Conservation (phyloP, 2,888 invertebrate species). For the Synergus itoensis region DNA sequence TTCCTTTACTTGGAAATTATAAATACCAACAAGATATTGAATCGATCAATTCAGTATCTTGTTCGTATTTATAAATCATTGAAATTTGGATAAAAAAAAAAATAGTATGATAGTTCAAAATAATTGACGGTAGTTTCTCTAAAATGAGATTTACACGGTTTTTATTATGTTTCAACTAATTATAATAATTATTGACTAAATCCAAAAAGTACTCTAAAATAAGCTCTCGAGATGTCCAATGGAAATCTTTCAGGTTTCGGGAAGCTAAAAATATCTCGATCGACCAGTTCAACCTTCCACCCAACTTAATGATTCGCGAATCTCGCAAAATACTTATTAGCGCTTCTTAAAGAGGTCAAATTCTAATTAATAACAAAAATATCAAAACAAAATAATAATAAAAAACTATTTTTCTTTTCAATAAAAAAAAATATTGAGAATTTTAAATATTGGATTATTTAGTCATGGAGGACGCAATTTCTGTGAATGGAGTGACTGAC, state of each 20-base stretch:
- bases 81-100: background rate
- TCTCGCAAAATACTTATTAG: slow-evolving; percentile 15
- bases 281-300: slow-evolving; percentile 26
- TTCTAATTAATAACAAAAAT: background rate
- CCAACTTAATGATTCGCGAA: slow-evolving; percentile 18
- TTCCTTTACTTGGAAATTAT: too few species aligned
- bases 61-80: too few species aligned
- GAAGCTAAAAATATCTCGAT: slow-evolving; percentile 31
- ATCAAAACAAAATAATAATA: background rate
- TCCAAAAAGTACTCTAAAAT: background rate
- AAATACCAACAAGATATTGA: too few species aligned
- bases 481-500: slow-evolving; percentile 64
- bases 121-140: background rate
- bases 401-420: background rate
- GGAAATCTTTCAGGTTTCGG: slow-evolving; percentile 13
- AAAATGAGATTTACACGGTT: background rate
- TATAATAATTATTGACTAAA: background rate
- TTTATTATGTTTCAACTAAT: background rate
- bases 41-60: too few species aligned
- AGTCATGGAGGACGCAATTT: slow-evolving; percentile 69
- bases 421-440: background rate
- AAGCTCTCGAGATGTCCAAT: background rate
- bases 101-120: background rate
- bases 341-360: background rate
- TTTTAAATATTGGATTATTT: slow-evolving; percentile 6